These are phyloP conservation scores for Heliornis fulica DNA, from an alignment of 2,113 vertebrate species.

Conservation along the genomic window DNA sequence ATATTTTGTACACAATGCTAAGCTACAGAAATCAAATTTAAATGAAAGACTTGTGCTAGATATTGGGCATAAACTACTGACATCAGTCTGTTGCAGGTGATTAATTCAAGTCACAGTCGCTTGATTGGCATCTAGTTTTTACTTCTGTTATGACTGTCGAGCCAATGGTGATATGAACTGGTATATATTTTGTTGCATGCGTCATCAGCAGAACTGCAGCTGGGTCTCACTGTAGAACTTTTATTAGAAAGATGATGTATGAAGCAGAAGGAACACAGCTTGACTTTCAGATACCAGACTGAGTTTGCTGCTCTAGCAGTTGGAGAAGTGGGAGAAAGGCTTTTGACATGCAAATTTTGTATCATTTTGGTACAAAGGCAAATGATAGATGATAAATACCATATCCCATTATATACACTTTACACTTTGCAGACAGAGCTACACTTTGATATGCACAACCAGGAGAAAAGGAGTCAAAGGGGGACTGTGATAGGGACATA, in stretches of 20 bases:
- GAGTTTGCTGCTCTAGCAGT: constrained; percentile 30
- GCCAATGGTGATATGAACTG: not conserved
- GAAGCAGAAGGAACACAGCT: constrained; percentile 51
- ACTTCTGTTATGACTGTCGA: not conserved
- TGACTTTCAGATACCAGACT: constrained; percentile 19
- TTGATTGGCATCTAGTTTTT: not conserved
- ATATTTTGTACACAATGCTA: not conserved
- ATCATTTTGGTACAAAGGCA: constrained; percentile 2
- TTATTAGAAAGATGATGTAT: constrained; percentile 39
- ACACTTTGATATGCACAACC: not conserved
- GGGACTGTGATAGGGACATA: not conserved
- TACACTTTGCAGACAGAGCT: not conserved
- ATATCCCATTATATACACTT: not conserved
- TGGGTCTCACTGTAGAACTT: constrained; percentile 28
- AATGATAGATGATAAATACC: not conserved
- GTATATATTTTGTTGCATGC: not conserved
- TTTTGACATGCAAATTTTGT: constrained; percentile 56
- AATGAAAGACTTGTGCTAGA: not conserved
- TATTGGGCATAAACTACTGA: not conserved
- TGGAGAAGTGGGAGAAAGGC: not conserved
- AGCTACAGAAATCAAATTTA: not conserved
- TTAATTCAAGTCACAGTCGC: not conserved
- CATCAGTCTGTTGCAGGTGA: not conserved
- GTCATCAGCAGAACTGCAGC: constrained; percentile 45
- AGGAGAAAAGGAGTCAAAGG: not conserved